Evolutionary conservation across 2,888 invertebrate genomes (phyloP), one percentile per base, ranked within the genome.

Genomic region (Nomada ferruginata): DNA sequence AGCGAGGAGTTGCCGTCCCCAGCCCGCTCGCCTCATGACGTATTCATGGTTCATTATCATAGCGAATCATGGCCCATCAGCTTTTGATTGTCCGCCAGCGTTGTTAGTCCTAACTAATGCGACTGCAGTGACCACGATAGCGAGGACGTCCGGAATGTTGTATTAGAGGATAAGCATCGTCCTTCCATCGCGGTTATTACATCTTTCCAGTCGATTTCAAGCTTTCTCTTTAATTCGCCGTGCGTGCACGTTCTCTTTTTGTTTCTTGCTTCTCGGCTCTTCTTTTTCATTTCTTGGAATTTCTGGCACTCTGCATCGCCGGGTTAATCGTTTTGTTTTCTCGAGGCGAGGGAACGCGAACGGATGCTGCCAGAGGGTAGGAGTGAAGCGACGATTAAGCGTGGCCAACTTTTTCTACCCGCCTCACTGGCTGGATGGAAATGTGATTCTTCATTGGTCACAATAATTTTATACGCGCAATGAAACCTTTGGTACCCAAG

Each of bases 41-140:
- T 92, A 93, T 93, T 93, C 93, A 93, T 93, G 93, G 91, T 93
- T 93, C 93, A 93, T 93, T 93, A 93, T 93, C 93, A 93, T 93
- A 93, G 93, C 93, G 93, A 93, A 93, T 93, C 93, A 93, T 93
- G 93, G 92, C 91, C 93, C 93, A 93, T 93, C 93, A 93, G 93
- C 93, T 93, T 93, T 93, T 93, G 93, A 93, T 93, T 93, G 93
- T 93, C 91, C 92, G 92, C 91, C 91, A 91, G 91, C 91, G 93
- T 92, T 93, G 93, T 93, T 93, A 93, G 93, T 93, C 93, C 92
- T 91, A 91, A 92, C 93, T 93, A 93, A 93, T 93, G 92, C 91
- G 92, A 92, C 92, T 92, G 90, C 91, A 91, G 90, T 92, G 92
- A 92, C 91, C 92, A 90, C 91, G 88, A 87, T 87, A 86, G 79